These are phyloP conservation scores for Thalassophryne amazonica DNA, from an alignment of 2,797 vertebrate genomes.

Conservation along the genomic window DNA sequence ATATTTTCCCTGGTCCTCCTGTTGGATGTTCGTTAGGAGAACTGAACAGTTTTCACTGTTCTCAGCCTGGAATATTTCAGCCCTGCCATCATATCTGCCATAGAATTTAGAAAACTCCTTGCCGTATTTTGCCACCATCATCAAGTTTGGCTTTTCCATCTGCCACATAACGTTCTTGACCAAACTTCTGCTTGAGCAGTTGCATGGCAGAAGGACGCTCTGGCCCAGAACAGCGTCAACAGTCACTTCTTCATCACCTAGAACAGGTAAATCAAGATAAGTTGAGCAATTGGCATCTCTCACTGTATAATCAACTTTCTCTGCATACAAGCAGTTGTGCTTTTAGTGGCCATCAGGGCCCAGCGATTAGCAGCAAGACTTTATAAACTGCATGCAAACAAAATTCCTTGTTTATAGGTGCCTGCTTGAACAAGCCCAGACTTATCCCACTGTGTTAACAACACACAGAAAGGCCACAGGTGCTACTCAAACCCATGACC, in stretches of 20 bases:
- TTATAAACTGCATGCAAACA: too few relatives aligned
- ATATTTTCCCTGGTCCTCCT: slow-evolving; percentile 2
- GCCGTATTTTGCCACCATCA: accelerated
- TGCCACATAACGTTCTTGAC: neutral
- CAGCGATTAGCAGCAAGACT: too few relatives aligned
- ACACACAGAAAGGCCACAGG: too few relatives aligned
- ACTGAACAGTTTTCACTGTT: slow-evolving; percentile 41
- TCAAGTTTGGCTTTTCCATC: accelerated
- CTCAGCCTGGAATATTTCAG: accelerated
- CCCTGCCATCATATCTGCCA: neutral
- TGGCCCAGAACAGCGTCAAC: neutral
- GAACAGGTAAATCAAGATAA: neutral
- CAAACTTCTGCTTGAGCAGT: neutral
- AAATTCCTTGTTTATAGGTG: too few relatives aligned
- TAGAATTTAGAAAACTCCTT: accelerated
- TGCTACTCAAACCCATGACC: too few relatives aligned
- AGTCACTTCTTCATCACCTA: neutral
- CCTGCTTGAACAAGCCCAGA: too few relatives aligned
- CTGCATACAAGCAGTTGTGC: too few relatives aligned
- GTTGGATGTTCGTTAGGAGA: slow-evolving; percentile 15
- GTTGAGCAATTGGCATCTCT: too few relatives aligned
- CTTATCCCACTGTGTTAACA: too few relatives aligned
- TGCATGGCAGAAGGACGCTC: slow-evolving; percentile 32
- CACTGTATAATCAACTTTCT: too few relatives aligned
- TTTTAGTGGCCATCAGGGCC: too few relatives aligned